Base-by-base conservation (phyloP, 1,140 invertebrate species). In the Megathymus violae region DNA sequence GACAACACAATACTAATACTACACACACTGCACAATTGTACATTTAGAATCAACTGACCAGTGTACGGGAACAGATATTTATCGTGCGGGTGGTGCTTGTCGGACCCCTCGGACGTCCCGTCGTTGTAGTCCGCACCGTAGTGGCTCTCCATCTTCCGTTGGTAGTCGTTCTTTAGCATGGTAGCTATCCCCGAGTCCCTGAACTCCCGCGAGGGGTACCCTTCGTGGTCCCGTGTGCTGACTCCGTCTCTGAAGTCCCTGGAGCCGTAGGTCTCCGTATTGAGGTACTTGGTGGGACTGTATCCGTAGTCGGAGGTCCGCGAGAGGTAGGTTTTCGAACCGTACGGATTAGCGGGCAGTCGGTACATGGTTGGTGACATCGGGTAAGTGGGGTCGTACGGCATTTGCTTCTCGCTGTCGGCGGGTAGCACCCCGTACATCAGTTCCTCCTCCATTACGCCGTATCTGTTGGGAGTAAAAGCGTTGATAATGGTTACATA, bases 61-160 rank as follows among this genome's bases (percentile, higher is more conserved):
- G 95, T 95, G 70, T 96, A 96, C 0, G 95, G 95, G 71, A 96
- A 96, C 48, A 95, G 82, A 84, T 96, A 96, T 86, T 96, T 96
- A 69, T 96, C 95, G 50, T 94, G 94, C 5, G 94, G 76, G 63
- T 94, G 94, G 79, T 94, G 93, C 69, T 95, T 95, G 38, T 96
- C 95, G 1, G 95, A 95, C 0, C 93, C 92, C 62, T 96, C 95
- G 0, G 95, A 95, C 79, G 93, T 91, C 10, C 94, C 82, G 64
- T 95, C 94, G 10, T 80, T 82, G 65, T 93, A 93, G 6, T 94
- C 93, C 36, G 58, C 72, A 5, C 76, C 80, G 51, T 91, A 93
- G n/a, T n/a, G n/a, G 54, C 90, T 87, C 41, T 92, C 92, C 61
- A 89, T 82, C 60, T 92, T 90, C 60, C 88, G 86, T 38, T 92